Base-by-base conservation (phyloP, 2,888 invertebrate genomes). In the Drosophila nr. fundita region DNA sequence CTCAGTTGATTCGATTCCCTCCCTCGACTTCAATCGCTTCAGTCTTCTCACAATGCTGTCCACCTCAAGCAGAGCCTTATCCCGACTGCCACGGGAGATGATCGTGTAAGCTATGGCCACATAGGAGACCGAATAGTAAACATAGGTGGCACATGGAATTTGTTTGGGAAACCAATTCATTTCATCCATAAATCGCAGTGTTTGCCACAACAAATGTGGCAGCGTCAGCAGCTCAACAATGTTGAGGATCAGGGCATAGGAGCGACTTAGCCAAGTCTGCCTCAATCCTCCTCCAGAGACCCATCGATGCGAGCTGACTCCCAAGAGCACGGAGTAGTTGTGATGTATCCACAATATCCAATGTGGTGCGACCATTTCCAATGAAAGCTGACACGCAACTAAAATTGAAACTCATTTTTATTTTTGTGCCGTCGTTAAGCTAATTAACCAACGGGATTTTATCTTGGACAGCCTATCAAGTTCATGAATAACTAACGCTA, bases 301-400 rank as follows among this genome's bases (percentile, higher is more conserved):
- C 18, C 5, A 5, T 42, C 21, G 21, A 21, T 4, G 4, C 7
- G 45, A 45, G 7, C 13, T 21, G 21, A 45, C 45, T 21, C 45
- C 45, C 21, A 45, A 15, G 21, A 21, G 7, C 21, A 21, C 7
- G 21, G 21, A 21, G 21, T 21, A 45, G 21, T 21, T 45, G 4
- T 45, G 4, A 21, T 7, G 13, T 6, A 21, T 15, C 45, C 45
- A 15, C 45, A 45, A 21, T 45, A 45, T 4, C 45, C 45, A 21
- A 13, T 45, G 21, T 45, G 13, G 6, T 21, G 13, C 21, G 24
- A 24, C 57, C 76, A 77, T 78, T 21, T 24, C 50, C 13, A 13
- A 55, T 34, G 65, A 50, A n/a, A 11, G 8, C 2, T 21, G 2
- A n/a, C 10, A 6, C 30, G 2, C 4, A 29, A 77, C 77, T 42